These are phyloP conservation scores for Acrocera orbiculus DNA, from an alignment of 2,888 invertebrate species.

Conservation along the genomic window DNA sequence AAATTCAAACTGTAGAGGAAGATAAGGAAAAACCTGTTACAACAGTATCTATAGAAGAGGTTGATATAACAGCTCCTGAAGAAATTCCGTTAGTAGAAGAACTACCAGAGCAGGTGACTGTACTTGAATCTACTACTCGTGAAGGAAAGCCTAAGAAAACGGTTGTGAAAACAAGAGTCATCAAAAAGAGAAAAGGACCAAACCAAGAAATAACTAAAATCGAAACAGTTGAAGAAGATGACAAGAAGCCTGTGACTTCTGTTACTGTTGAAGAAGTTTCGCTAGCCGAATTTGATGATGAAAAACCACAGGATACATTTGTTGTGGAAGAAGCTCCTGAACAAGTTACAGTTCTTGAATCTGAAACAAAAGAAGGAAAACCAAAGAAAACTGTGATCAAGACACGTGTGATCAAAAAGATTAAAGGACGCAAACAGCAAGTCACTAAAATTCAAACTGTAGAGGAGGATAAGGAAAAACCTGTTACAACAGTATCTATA, in stretches of 20 bases:
- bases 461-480: conserved; percentile 20
- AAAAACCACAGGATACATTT: background rate
- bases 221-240: conserved; percentile 20
- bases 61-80: conserved; percentile 14
- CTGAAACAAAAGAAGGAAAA: conserved; percentile 16
- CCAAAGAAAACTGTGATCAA: conserved; percentile 17
- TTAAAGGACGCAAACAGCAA: conserved; percentile 22
- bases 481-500: conserved; percentile 18
- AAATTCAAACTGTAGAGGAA: conserved; percentile 27
- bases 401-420: conserved; percentile 21
- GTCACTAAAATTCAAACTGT: conserved; percentile 25
- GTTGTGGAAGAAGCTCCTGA: conserved; percentile 21
- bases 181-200: conserved; percentile 14
- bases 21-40: conserved; percentile 23
- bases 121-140: conserved; percentile 17
- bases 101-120: conserved; percentile 15
- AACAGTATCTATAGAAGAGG: conserved; percentile 15
- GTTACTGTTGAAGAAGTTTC: conserved; percentile 14
- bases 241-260: conserved; percentile 20
- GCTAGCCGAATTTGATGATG: background rate
- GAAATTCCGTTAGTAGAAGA: conserved; percentile 11
- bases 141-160: conserved; percentile 18
- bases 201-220: conserved; percentile 23
- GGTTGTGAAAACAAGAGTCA: conserved; percentile 14
- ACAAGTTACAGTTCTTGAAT: conserved; percentile 12